Base-by-base conservation (phyloP, 2,888 invertebrate species). In the Entomobrya proxima region DNA sequence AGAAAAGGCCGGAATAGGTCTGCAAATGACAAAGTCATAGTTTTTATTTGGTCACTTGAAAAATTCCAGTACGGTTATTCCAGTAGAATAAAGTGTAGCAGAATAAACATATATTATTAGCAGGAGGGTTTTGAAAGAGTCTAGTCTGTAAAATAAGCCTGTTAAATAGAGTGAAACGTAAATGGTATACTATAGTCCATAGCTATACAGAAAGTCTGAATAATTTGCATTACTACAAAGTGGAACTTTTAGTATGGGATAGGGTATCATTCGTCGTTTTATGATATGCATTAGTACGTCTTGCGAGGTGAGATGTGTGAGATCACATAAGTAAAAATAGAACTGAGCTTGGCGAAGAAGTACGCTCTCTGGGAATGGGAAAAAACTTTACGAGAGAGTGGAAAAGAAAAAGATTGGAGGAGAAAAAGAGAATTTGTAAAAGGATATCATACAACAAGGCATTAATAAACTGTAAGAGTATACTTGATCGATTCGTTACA, bases 1-100 rank as follows among this genome's bases (percentile, higher is more conserved):
- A 99, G 96, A 99, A 99, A 93, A 99, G 96, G 93, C 99, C 99
- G 92, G 99, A 99, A 94, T 99, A 99, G 92, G 99, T 99, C 99
- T 99, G 92, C 80, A 93, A 78, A 44, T 30, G 64, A 69, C 4
- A 15, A 27, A 64, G 30, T 7, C 13, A 32, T 15, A 11, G 13
- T n/a, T 6, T 15, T 30, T 2, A 30, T 24, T 15, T 67, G 11
- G 2, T 6, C 64, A 40, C n/a, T 67, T 30, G 18, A 6, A 55
- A 13, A 55, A 13, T 40, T 67, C 30, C 61, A 61, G 61, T 15
- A 61, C 9, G 15, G 35, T 35, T 35, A 32, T 32, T 37, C 37
- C 64, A 55, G 55, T 55, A 9, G 11, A 27, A n/a, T n/a, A n/a
- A n/a, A n/a, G n/a, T 47, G 3, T 47, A 15, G 7, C 15, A 47